phyloP scores from a whole-genome alignment of 2,113 vertebrate species.

The Megaceryle torquata region DNA sequence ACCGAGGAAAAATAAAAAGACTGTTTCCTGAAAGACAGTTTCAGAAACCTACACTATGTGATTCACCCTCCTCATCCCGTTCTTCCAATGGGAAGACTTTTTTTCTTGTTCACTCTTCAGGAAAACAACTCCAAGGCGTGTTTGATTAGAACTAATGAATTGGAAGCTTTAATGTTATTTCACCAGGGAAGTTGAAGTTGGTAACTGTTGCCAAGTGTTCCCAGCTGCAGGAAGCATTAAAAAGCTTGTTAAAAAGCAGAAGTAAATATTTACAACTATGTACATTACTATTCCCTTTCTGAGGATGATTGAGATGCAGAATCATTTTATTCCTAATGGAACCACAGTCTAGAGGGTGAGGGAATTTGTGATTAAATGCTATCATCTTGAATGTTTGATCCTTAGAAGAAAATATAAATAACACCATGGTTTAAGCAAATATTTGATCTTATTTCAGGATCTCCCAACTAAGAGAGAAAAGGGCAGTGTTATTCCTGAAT shows the following conservation, averaged over 20 bases:
- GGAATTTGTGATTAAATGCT: background rate
- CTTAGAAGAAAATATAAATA: background rate
- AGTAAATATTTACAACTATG: slow-evolving; percentile 23
- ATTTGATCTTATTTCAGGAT: background rate
- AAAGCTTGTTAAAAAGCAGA: background rate
- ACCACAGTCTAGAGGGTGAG: background rate
- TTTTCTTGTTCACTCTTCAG: background rate
- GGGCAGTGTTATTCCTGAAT: background rate
- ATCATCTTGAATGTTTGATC: background rate
- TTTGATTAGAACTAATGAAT: background rate
- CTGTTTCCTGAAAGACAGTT: background rate
- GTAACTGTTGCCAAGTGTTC: background rate
- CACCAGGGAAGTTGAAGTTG: background rate
- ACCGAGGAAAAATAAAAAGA: background rate
- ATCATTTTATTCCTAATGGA: background rate
- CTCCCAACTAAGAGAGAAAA: background rate
- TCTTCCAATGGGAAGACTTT: background rate
- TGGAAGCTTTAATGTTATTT: background rate
- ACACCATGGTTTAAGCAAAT: background rate
- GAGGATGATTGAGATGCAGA: background rate
- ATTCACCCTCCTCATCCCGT: background rate
- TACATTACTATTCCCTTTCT: background rate
- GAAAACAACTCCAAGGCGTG: background rate
- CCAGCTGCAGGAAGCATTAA: background rate
- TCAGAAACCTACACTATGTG: background rate